phyloP scores from a whole-genome alignment of 2,888 invertebrate species.

The Bembecia ichneumoniformis region DNA sequence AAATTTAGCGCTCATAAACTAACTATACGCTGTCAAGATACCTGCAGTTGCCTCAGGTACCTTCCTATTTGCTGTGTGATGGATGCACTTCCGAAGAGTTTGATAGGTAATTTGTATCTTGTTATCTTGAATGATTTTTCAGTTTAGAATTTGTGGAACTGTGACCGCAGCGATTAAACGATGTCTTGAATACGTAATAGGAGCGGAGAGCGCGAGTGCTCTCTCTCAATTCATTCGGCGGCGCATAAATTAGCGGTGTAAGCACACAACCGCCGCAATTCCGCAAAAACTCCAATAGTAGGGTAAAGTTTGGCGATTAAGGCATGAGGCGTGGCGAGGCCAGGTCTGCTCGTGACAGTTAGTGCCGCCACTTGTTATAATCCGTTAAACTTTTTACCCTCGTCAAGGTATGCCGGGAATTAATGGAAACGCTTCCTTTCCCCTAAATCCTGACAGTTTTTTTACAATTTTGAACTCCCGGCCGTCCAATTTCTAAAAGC shows the following conservation, averaged over 20 bases:
- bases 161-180: constrained; percentile 52
- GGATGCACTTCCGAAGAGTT: too few relatives aligned
- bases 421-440: constrained; percentile 58
- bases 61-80: too few relatives aligned
- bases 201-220: constrained; percentile 40
- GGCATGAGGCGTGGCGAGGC: constrained; percentile 63
- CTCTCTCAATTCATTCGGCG: constrained; percentile 39
- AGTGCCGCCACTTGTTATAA: constrained; percentile 70
- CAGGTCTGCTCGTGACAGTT: constrained; percentile 68
- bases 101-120: too few relatives aligned
- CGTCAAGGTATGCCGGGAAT: constrained; percentile 64
- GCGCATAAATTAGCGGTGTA: constrained; percentile 62
- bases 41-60: too few relatives aligned
- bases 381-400: constrained; percentile 69
- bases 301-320: constrained; percentile 70
- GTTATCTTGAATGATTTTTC: too few relatives aligned
- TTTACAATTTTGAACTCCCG: neutral
- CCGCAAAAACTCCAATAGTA: constrained; percentile 68
- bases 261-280: constrained; percentile 49
- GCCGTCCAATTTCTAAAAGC: constrained; percentile 12
- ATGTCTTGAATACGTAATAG: constrained; percentile 66
- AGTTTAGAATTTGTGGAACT: constrained; percentile 25
- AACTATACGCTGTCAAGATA: too few relatives aligned
- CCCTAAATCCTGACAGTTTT: constrained; percentile 29
- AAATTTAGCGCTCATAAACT: too few relatives aligned